These are phyloP conservation scores for Ennomos fuscantarius DNA, from an alignment of 2,888 invertebrate genomes.

Conservation along the genomic window DNA sequence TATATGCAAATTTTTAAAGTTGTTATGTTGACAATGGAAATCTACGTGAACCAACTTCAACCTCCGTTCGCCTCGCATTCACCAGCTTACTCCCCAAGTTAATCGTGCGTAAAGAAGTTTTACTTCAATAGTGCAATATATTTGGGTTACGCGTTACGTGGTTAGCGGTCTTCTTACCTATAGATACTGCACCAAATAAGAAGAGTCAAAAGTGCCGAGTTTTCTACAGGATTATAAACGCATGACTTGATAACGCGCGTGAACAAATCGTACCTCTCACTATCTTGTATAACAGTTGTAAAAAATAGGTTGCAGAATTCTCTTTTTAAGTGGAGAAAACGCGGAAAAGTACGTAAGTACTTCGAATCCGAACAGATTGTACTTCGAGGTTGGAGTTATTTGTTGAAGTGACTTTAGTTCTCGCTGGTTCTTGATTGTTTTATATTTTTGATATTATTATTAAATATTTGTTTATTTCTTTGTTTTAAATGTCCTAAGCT, in stretches of 20 bases:
- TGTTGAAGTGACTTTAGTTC: constrained; percentile 15
- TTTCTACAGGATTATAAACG: constrained; percentile 31
- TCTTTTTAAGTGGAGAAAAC: constrained; percentile 17
- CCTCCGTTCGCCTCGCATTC: no score
- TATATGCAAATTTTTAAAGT: no score
- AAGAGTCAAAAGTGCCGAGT: constrained; percentile 18
- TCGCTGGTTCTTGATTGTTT: no score
- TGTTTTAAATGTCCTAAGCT: neutral
- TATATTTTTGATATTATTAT: no score
- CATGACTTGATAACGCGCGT: constrained; percentile 35
- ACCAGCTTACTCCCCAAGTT: no score
- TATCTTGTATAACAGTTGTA: constrained; percentile 21
- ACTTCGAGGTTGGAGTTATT: constrained; percentile 12
- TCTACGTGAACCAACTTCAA: no score
- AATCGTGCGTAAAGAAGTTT: no score
- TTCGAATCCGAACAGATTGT: constrained; percentile 11
- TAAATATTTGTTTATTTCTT: constrained; percentile 4
- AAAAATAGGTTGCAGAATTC: constrained; percentile 13
- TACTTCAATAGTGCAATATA: no score
- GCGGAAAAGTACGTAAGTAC: constrained; percentile 10
- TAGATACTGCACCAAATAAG: constrained; percentile 21
- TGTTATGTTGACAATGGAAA: no score
- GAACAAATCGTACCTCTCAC: constrained; percentile 25
- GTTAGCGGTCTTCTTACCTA: neutral
- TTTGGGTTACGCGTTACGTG: no score